Percentiles rank a stretch among this genome's conserved stretches.
Conservation (phyloP, 2,113 vertebrate genomes). For the Anas platyrhynchos region DNA sequence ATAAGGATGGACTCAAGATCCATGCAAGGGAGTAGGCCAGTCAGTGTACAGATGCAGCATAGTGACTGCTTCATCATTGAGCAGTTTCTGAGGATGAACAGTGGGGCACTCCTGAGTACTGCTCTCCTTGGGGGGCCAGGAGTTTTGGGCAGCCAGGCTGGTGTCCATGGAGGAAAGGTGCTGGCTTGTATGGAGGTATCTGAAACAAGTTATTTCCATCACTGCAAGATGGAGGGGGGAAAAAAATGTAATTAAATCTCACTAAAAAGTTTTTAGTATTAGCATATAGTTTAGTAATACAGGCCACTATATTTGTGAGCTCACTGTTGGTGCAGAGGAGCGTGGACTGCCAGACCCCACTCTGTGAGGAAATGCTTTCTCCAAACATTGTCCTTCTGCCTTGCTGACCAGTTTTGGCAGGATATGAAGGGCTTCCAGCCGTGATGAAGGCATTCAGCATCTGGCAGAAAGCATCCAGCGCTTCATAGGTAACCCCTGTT, state of each 20-base stretch:
- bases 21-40: neutral
- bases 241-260: neutral
- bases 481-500: neutral
- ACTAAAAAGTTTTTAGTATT: neutral
- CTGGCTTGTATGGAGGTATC: neutral
- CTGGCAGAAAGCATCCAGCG: neutral
- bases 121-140: neutral
- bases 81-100: neutral
- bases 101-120: neutral
- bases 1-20: neutral
- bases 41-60: neutral
- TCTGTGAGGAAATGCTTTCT: neutral
- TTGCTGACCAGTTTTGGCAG: neutral
- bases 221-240: neutral
- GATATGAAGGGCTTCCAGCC: neutral
- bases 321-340: neutral
- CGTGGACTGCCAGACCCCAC: accelerated
- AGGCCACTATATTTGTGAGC: neutral
- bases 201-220: neutral
- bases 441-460: neutral
- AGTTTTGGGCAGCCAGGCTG: accelerated
- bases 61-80: accelerated
- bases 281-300: neutral
- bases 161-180: neutral
- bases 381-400: neutral